phyloP scores from a whole-genome alignment of 2,797 vertebrate species.

The Sebastes cheni region DNA sequence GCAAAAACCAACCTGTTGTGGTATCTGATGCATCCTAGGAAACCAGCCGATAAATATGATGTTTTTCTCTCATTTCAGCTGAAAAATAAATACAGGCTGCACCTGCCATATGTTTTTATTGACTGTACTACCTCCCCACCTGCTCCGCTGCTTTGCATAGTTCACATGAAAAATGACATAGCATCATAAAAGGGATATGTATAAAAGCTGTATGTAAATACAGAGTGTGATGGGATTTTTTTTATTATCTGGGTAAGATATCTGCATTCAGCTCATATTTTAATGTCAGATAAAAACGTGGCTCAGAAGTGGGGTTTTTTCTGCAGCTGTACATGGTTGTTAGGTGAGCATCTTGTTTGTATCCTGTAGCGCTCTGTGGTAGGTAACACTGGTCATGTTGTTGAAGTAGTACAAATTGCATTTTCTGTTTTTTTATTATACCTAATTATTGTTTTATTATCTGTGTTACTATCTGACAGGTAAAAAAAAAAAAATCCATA shows the following conservation, averaged over 20 bases:
- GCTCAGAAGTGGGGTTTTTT: neutral
- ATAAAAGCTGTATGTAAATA: neutral
- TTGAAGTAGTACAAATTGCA: slow-evolving; percentile 4
- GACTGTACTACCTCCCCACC: slow-evolving; percentile 23
- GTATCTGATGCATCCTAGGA: slow-evolving; percentile 5
- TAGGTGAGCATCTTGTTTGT: neutral
- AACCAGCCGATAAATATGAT: slow-evolving; percentile 6
- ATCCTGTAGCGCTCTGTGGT: neutral
- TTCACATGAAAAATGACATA: slow-evolving; percentile 9
- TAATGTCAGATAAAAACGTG: slow-evolving; percentile 1
- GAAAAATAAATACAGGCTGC: slow-evolving; percentile 35
- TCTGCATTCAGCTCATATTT: slow-evolving; percentile 17
- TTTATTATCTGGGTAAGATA: neutral
- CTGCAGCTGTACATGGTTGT: neutral
- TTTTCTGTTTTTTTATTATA: slow-evolving; percentile 6
- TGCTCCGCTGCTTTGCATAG: slow-evolving; percentile 28
- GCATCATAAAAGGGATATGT: slow-evolving; percentile 5
- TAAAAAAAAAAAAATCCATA: slow-evolving; percentile 36
- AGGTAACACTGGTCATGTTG: neutral
- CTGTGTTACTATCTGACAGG: slow-evolving; percentile 45
- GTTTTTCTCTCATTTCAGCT: slow-evolving; percentile 20
- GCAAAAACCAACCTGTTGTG: neutral
- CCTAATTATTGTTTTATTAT: slow-evolving; percentile 58
- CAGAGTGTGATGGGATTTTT: neutral
- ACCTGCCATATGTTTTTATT: slow-evolving; percentile 43